These are phyloP conservation scores for Macropis europaea DNA, from an alignment of 2,888 invertebrate genomes.

Conservation along the genomic window DNA sequence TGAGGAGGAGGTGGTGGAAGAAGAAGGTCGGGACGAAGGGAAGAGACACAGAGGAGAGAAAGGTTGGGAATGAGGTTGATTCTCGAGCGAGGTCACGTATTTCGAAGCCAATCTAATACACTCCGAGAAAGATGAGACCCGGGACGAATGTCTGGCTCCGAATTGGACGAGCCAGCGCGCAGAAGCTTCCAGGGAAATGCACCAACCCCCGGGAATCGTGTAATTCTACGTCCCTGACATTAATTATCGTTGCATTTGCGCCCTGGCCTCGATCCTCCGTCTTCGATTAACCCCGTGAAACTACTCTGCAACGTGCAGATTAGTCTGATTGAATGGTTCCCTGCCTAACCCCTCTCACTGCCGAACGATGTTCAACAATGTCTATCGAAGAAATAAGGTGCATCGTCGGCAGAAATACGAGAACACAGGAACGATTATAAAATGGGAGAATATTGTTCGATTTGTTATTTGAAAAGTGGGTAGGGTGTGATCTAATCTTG, in stretches of 20 bases:
- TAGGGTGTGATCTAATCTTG: no score
- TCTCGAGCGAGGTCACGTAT: slow-evolving; percentile 79
- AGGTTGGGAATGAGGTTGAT: slow-evolving; percentile 79
- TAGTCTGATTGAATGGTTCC: no score
- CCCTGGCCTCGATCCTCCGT: background rate
- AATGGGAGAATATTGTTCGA: no score
- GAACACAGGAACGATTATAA: no score
- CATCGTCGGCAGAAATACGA: no score
- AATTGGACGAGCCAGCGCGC: slow-evolving; percentile 63
- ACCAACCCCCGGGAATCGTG: background rate
- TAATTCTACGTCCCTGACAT: slow-evolving; percentile 7
- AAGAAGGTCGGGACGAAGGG: slow-evolving; percentile 28
- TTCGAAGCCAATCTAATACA: slow-evolving; percentile 78
- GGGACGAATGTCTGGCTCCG: slow-evolving; percentile 61
- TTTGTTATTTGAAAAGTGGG: no score
- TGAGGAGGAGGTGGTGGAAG: slow-evolving; percentile 14
- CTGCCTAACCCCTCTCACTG: no score
- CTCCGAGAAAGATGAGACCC: slow-evolving; percentile 62
- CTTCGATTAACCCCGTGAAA: slow-evolving; percentile 21
- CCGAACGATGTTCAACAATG: no score
- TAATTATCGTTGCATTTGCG: slow-evolving; percentile 28
- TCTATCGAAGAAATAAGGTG: no score
- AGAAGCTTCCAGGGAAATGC: slow-evolving; percentile 2
- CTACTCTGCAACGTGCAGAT: no score
- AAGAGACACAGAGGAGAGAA: slow-evolving; percentile 60